A percentile compares a stretch with the other conserved stretches of the same genome.
These are phyloP conservation scores for Simalia tracyae DNA, from an alignment of 2,797 vertebrate species.

Conservation along the genomic window DNA sequence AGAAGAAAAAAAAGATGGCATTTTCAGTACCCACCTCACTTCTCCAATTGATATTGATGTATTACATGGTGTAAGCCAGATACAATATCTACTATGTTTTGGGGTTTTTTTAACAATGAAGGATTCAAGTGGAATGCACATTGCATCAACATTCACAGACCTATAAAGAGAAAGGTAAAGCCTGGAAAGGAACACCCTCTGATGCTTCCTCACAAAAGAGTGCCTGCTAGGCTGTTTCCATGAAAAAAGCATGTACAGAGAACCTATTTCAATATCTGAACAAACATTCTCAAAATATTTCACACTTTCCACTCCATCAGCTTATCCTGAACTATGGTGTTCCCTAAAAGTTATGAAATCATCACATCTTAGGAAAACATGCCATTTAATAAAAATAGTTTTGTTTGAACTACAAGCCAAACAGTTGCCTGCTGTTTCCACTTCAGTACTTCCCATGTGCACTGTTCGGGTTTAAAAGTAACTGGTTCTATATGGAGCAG, in stretches of 20 bases:
- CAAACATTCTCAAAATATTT: conserved; percentile 53
- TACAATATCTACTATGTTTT: not conserved
- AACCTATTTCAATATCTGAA: conserved; percentile 47
- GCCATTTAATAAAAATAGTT: not conserved
- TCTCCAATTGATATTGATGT: not conserved
- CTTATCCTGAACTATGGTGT: conserved; percentile 4
- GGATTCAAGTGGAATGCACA: not conserved
- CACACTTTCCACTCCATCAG: conserved; percentile 14
- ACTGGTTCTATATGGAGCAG: not conserved
- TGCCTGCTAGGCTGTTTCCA: not conserved
- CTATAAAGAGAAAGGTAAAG: not conserved
- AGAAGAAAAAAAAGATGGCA: not conserved
- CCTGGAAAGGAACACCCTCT: not conserved
- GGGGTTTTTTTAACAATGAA: not conserved
- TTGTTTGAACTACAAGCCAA: not conserved
- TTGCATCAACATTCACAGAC: not conserved
- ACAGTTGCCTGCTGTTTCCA: not conserved
- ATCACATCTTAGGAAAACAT: not conserved
- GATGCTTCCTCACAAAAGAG: not conserved
- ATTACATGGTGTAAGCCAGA: not conserved
- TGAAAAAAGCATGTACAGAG: conserved; percentile 18
- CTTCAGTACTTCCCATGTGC: not conserved
- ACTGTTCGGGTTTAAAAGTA: not conserved
- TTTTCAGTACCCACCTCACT: not conserved
- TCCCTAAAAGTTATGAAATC: not conserved